These are phyloP conservation scores for Eulemur rufifrons DNA, from an alignment of 2,113 vertebrate species.

Conservation along the genomic window DNA sequence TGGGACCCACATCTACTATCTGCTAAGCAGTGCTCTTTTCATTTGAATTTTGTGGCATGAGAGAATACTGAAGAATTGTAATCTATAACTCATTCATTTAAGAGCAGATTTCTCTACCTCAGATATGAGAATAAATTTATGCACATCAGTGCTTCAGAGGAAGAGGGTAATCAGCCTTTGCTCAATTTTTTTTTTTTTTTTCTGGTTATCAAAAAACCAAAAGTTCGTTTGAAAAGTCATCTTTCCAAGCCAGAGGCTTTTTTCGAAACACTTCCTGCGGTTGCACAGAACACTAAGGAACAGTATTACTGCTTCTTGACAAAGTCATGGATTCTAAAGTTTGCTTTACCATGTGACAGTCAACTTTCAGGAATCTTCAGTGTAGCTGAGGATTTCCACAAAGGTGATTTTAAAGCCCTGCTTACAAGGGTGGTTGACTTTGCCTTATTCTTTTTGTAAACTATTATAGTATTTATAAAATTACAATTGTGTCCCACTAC, in stretches of 20 bases:
- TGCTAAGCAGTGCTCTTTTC: background rate
- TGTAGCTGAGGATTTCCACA: background rate
- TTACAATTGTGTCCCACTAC: background rate
- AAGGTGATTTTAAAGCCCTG: background rate
- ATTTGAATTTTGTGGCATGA: background rate
- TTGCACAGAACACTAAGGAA: background rate
- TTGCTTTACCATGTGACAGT: slow-evolving; percentile 69
- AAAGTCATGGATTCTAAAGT: slow-evolving; percentile 19
- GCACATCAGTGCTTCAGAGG: background rate
- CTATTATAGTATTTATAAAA: background rate
- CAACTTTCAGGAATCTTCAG: slow-evolving; percentile 61
- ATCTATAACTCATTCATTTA: background rate
- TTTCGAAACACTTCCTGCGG: slow-evolving; percentile 68
- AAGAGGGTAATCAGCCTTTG: background rate
- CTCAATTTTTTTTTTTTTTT: background rate
- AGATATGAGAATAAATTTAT: background rate
- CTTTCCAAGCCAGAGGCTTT: slow-evolving; percentile 31
- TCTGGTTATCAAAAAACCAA: slow-evolving; percentile 24
- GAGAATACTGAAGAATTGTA: background rate
- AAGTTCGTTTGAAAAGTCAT: slow-evolving; percentile 62
- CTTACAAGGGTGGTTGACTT: background rate
- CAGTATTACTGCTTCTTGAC: background rate
- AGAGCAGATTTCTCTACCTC: background rate
- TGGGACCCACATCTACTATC: background rate
- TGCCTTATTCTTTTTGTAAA: background rate